phyloP scores from a whole-genome alignment of 2,113 vertebrate genomes.

The Casuarius casuarius region DNA sequence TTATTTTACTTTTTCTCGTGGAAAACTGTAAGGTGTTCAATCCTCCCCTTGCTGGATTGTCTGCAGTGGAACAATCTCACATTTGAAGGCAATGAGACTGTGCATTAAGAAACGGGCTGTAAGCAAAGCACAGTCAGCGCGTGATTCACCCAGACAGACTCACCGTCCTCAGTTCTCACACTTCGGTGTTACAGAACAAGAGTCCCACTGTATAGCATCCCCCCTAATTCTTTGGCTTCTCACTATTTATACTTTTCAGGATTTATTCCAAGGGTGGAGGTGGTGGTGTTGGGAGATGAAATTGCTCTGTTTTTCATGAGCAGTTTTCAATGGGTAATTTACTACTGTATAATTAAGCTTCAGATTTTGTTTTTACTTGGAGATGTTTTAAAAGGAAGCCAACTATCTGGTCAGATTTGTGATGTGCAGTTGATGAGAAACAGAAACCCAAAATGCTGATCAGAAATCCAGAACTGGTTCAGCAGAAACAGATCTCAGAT shows the following conservation, averaged over 20 bases:
- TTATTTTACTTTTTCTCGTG: background rate
- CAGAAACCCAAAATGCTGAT: background rate
- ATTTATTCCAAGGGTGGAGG: slow-evolving; percentile 18
- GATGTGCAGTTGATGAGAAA: background rate
- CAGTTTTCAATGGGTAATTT: background rate
- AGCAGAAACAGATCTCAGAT: background rate
- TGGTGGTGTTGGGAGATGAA: slow-evolving; percentile 10
- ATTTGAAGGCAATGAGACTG: background rate
- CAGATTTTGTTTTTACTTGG: slow-evolving; percentile 6
- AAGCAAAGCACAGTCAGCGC: background rate
- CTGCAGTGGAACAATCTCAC: background rate
- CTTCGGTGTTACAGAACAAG: background rate
- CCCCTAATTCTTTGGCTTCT: background rate
- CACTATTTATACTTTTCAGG: background rate
- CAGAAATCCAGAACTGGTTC: background rate
- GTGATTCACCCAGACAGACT: slow-evolving; percentile 3
- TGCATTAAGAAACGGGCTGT: background rate
- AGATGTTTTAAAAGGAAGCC: slow-evolving; percentile 1
- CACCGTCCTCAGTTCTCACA: slow-evolving; percentile 1
- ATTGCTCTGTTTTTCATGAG: background rate
- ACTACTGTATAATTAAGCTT: background rate
- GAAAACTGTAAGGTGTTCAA: background rate
- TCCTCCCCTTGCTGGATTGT: background rate
- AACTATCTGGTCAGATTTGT: background rate
- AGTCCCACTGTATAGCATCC: slow-evolving; percentile 2